Evolutionary conservation across 2,113 vertebrate species (phyloP), one percentile per base, ranked within the genome.

Genomic region (Origma solitaria): DNA sequence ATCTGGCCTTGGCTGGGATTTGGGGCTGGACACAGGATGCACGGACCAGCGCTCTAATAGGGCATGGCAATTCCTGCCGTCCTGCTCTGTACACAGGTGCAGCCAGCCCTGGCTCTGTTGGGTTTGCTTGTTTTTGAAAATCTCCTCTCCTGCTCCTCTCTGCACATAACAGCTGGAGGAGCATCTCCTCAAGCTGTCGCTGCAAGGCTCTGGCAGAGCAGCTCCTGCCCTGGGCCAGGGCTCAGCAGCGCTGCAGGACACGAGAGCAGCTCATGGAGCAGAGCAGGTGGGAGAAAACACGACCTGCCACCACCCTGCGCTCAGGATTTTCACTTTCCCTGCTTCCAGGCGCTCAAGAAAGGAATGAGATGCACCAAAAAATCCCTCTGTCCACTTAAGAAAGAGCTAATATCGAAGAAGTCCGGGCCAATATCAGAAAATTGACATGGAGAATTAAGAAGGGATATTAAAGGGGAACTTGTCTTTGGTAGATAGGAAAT

Each of bases 201-300:
- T 53, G 47, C 78, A 51, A 91, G 92, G 56, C 44, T 62, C 82
- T 97, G 96, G 82, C 93, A 96, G 68, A 83, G 23, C n/a, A 57
- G 22, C 64, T 60, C 49, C 53, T 72, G 24, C n/a, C 25, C 37
- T 14, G 60, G 82, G 90, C 96, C 92, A 96, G 56, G n/a, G 65
- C 79, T 93, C 56, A 75, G 92, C 51, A 65, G 40, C 82, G 21
- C 30, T 14, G 13, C 54, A 70, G 33, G 42, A 33, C 3, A 5
- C 2, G n/a, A 56, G 8, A 70, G 50, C 53, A 77, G 56, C 56
- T 90, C 54, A 23, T 21, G 17, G 35, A 86, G 25, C 38, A 53
- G 28, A 24, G 51, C 44, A 78, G 18, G 28, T 53, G 31, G 86
- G 82, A 86, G 57, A 60, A 90, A 77, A 80, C 8, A 66, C 58